A percentile compares a stretch with the other conserved stretches of the same genome.
phyloP scores from a whole-genome alignment of 2,888 invertebrate species.

The Lasioglossum lativentre region DNA sequence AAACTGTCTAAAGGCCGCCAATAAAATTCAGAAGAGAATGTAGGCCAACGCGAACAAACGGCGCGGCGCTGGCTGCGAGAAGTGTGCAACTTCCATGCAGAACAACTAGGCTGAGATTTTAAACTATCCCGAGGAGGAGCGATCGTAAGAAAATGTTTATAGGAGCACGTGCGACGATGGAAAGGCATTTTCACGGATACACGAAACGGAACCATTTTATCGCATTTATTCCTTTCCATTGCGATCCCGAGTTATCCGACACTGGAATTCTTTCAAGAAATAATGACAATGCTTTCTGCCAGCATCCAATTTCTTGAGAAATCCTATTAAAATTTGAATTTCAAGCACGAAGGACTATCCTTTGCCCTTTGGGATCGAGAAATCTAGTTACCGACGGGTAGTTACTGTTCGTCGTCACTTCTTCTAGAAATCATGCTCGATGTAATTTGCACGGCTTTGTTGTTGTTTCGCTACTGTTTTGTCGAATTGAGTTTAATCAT shows the following conservation, averaged over 20 bases:
- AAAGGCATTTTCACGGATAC: slow-evolving; percentile 11
- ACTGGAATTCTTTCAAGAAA: slow-evolving; percentile 35
- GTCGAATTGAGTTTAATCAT: neutral
- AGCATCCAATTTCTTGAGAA: neutral
- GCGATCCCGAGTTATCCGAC: slow-evolving; percentile 19
- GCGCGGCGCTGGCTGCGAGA: neutral
- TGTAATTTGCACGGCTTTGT: slow-evolving; percentile 54
- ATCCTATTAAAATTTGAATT: slow-evolving; percentile 56
- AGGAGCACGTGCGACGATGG: slow-evolving; percentile 20
- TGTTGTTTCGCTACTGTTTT: neutral
- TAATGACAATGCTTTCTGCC: slow-evolving; percentile 20
- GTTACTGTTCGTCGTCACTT: slow-evolving; percentile 28
- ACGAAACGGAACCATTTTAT: slow-evolving; percentile 28
- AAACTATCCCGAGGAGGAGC: slow-evolving; percentile 9
- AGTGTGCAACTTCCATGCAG: slow-evolving; percentile 3
- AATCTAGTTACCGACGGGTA: slow-evolving; percentile 27
- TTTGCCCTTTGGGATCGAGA: slow-evolving; percentile 21
- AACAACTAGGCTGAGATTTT: slow-evolving; percentile 24
- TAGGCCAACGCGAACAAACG: slow-evolving; percentile 25
- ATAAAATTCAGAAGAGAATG: slow-evolving; percentile 6
- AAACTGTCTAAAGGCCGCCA: neutral
- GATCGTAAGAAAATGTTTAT: slow-evolving; percentile 28
- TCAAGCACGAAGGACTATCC: slow-evolving; percentile 31
- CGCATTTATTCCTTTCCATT: slow-evolving; percentile 37
- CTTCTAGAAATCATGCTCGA: slow-evolving; percentile 24